phyloP scores from a whole-genome alignment of 2,888 invertebrate species.

The Brachyptera putata region DNA sequence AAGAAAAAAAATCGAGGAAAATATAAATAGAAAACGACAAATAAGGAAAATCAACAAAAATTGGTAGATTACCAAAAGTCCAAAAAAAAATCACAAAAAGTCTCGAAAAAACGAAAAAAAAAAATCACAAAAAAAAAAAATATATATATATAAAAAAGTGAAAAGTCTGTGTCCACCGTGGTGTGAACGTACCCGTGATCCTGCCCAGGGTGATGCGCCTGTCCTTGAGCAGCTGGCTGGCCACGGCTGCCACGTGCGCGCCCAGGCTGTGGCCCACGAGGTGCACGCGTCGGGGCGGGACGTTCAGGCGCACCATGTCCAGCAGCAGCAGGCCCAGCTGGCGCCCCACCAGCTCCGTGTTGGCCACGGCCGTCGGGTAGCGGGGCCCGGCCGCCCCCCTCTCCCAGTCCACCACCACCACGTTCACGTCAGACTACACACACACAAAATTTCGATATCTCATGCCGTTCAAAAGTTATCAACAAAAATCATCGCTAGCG shows the following conservation, averaged over 20 bases:
- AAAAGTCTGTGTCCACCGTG: no score
- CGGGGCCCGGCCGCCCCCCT: slow-evolving; percentile 53
- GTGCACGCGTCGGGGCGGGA: slow-evolving; percentile 48
- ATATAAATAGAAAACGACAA: no score
- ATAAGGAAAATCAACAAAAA: no score
- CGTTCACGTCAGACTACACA: slow-evolving; percentile 54
- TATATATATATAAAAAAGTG: no score
- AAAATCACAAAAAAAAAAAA: no score
- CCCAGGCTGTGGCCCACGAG: slow-evolving; percentile 58
- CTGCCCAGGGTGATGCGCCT: slow-evolving; percentile 49
- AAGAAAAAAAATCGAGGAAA: no score
- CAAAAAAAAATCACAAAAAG: no score
- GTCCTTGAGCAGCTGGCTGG: slow-evolving; percentile 51
- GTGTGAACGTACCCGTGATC: slow-evolving; percentile 57
- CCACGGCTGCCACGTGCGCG: slow-evolving; percentile 57
- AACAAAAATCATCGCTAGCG: no score
- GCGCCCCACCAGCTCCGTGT: slow-evolving; percentile 56
- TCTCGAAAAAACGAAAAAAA: no score
- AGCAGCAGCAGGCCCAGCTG: slow-evolving; percentile 53
- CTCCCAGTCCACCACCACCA: slow-evolving; percentile 55
- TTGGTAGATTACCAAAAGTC: no score
- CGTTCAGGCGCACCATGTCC: slow-evolving; percentile 48
- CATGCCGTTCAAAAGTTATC: no score
- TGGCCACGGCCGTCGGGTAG: slow-evolving; percentile 55
- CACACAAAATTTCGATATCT: no score